phyloP scores from a whole-genome alignment of 1,140 invertebrate species.

The Drepana arcuata region DNA sequence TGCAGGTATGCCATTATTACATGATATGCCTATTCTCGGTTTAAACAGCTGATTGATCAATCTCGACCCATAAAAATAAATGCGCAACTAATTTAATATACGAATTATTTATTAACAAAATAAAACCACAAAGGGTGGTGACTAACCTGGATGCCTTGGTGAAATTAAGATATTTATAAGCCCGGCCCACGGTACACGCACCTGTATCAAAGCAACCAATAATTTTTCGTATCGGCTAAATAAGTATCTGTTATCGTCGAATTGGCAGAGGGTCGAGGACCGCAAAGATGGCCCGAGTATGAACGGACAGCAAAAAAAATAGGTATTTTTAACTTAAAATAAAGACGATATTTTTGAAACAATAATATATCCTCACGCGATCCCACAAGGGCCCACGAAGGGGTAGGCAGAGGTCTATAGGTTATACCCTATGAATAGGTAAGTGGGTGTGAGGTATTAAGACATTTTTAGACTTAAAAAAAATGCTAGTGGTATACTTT shows the following conservation, averaged over 20 bases:
- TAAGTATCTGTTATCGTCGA: conserved; percentile 62
- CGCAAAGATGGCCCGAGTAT: conserved; percentile 43
- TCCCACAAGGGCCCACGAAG: no score
- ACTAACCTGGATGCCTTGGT: conserved; percentile 11
- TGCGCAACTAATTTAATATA: conserved; percentile 1
- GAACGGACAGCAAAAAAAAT: conserved; percentile 28
- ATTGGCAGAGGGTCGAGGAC: conserved; percentile 43
- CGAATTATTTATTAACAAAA: not conserved
- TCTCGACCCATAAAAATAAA: not conserved
- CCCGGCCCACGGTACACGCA: conserved; percentile 29
- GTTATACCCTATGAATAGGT: no score
- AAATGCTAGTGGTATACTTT: no score
- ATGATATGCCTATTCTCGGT: not conserved
- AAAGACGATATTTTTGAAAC: no score
- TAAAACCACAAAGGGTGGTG: not conserved
- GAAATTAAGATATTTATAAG: conserved; percentile 55
- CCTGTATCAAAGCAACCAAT: conserved; percentile 32
- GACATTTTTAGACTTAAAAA: no score
- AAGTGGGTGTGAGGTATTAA: no score
- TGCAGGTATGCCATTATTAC: not conserved
- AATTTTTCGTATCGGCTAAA: conserved; percentile 56
- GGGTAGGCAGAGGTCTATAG: no score
- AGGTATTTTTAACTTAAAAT: no score
- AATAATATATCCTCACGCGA: no score
- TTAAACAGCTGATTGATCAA: not conserved